Conservation (phyloP, 2,113 vertebrate genomes). For the Callopanchax toddi region DNA sequence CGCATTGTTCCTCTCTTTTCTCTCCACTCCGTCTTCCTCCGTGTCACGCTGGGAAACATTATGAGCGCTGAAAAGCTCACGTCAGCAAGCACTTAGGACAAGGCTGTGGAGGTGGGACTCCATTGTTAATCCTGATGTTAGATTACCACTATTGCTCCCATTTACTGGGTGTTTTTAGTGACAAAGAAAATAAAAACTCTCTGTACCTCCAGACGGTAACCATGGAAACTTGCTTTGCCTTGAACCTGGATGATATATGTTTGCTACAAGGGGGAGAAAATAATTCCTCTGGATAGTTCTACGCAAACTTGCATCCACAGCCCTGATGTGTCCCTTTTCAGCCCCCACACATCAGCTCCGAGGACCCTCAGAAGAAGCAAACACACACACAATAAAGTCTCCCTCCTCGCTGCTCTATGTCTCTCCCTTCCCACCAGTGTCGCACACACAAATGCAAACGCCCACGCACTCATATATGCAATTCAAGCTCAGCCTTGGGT, state of each 20-base stretch:
- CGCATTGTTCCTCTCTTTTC: conserved; percentile 10
- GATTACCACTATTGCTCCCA: conserved; percentile 44
- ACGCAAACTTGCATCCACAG: conserved; percentile 46
- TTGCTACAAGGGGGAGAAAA: conserved; percentile 45
- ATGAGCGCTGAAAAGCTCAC: conserved; percentile 25
- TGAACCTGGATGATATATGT: conserved; percentile 63
- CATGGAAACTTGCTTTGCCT: conserved; percentile 69
- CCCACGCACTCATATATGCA: conserved; percentile 52
- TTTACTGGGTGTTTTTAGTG: conserved; percentile 56
- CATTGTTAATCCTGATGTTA: conserved; percentile 54
- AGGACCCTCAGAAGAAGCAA: conserved; percentile 46
- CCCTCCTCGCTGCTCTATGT: conserved; percentile 7
- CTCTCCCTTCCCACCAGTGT: conserved; percentile 8
- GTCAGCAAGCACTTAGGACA: conserved; percentile 53
- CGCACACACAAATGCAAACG: conserved; percentile 48
- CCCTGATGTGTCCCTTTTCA: conserved; percentile 58
- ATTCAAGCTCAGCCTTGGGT: conserved; percentile 60
- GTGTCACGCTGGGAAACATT: conserved; percentile 26
- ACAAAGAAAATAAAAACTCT: conserved; percentile 54
- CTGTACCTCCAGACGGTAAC: conserved; percentile 56
- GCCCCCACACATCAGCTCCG: conserved; percentile 49
- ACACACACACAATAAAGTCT: conserved; percentile 38
- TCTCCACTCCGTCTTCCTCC: conserved; percentile 17
- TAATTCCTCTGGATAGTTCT: conserved; percentile 38
- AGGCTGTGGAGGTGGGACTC: conserved; percentile 64